Evolutionary conservation across 1,140 invertebrate genomes (phyloP), one percentile per base, ranked within the genome.

Genomic region (Bombus huntii): DNA sequence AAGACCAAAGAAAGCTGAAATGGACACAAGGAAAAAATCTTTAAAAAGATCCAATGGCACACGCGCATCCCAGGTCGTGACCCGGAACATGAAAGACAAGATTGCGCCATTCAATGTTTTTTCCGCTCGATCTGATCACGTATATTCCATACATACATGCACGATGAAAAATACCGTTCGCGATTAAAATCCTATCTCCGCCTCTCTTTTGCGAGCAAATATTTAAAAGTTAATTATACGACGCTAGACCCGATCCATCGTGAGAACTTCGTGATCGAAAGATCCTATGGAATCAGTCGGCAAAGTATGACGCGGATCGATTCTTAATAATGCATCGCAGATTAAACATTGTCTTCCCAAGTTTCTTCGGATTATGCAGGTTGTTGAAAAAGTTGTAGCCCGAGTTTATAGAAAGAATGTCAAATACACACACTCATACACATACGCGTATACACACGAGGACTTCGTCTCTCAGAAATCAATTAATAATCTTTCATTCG

Each of bases 71-170:
- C 31, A 10, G 39, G 65, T 66, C 78, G 78, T 70, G 57, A n/a
- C 37, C 47, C 78, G 76, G 65, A 74, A 77, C 62, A 71, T 71
- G 72, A 81, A 79, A 85, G 68, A 25, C 68, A 59, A 83, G 68
- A 83, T 68, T 78, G 37, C n/a, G 44, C 65, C 47, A 83, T 83
- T 83, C 82, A 59, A n/a, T 34, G 59, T 8, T 76, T 83, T 68
- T 62, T n/a, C 39, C 57, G 25, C 22, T 47, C 71, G 81, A 82
- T 65, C 34, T 39, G 37, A 28, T 22, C 37, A 28, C 37, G 70
- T n/a, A 22, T 22, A 53, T 53, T 53, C 47, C 47, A 22, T 22
- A 53, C 47, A 22, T 53, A 47, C 6, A 12, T 47, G 65, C 31
- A 9, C 25, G 34, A 74, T 10, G 39, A 65, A 62, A 81, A 81